Percentiles rank a stretch among this genome's conserved stretches.
Conservation (phyloP, 1,140 invertebrate genomes). For the honey bee (Apis mellifera) region Amel_HAv3.1 CM009934.2:10364501-10365000, state of each 20-base stretch:
- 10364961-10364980: constrained; percentile 34
- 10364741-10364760: constrained; percentile 12
- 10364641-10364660: constrained; percentile 25
- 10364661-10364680: constrained; percentile 17
- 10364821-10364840: too few species aligned
- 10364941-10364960: constrained; percentile 42
- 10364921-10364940: constrained; percentile 11
- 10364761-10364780: too few species aligned
- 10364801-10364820: neutral
- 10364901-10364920: too few species aligned
- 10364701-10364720: constrained; percentile 4
- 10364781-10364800: neutral
- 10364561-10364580: neutral
- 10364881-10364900: too few species aligned
- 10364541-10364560: too few species aligned
- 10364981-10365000: constrained; percentile 35
- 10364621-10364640: constrained; percentile 13
- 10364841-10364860: too few species aligned
- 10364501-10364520: too few species aligned
- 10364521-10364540: too few species aligned
- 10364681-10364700: constrained; percentile 19
- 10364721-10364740: neutral
- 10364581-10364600: neutral
- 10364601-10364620: neutral
- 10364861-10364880: too few species aligned